Evolutionary conservation across 2,113 vertebrate genomes (phyloP).

Genomic region (Rafetus swinhoei): DNA sequence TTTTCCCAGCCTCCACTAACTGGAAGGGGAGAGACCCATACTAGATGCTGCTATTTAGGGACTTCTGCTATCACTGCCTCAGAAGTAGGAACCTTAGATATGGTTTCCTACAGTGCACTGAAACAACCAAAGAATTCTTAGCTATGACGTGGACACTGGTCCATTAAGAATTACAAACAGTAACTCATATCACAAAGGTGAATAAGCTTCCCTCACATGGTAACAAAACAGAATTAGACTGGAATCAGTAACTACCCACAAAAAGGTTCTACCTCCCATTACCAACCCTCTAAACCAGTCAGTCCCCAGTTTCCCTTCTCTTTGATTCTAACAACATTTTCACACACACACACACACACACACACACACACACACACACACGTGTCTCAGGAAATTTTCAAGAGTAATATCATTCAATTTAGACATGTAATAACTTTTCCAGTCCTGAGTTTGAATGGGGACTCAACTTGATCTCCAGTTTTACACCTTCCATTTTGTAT

Average conservation of each 20-base stretch:
- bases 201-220: background rate
- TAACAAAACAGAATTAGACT: background rate
- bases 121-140: background rate
- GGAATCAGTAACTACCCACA: background rate
- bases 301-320: background rate
- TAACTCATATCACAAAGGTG: background rate
- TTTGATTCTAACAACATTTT: background rate
- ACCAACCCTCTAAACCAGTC: background rate
- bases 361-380: too few species aligned
- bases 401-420: background rate
- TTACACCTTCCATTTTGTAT: background rate
- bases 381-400: background rate
- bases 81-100: background rate
- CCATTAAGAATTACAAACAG: background rate
- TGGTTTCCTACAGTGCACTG: background rate
- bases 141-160: background rate
- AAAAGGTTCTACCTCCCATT: background rate
- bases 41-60: background rate
- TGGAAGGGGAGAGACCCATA: background rate
- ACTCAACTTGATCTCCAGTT: background rate
- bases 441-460: background rate
- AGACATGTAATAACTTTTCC: background rate
- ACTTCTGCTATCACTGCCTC: background rate
- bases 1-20: background rate
- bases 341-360: too few species aligned